phyloP scores from a whole-genome alignment of 2,888 invertebrate genomes.

The Eupeodes latifasciatus region DNA sequence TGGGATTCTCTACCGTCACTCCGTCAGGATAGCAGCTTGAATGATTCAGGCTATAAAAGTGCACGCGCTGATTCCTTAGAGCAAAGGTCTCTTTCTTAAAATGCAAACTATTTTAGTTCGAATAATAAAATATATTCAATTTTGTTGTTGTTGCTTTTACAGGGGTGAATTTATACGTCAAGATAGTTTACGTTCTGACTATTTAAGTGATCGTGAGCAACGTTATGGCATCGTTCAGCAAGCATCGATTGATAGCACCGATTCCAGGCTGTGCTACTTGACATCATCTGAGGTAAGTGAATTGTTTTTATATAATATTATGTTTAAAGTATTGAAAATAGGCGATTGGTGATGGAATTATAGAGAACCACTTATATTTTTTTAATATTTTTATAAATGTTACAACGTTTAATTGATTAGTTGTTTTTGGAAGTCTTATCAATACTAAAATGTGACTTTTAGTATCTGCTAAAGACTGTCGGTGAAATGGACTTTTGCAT shows the following conservation, averaged over 20 bases:
- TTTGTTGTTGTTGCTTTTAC: conserved; percentile 76
- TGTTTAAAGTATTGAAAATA: background rate
- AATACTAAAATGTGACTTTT: no score
- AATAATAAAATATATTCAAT: conserved; percentile 37
- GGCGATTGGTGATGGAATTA: no score
- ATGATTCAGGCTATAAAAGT: conserved; percentile 94
- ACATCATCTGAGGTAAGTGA: conserved; percentile 97
- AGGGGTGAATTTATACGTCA: conserved; percentile 95
- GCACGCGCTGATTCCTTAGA: conserved; percentile 94
- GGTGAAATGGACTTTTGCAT: no score
- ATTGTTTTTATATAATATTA: background rate
- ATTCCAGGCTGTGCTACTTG: conserved; percentile 96
- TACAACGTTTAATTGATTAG: no score
- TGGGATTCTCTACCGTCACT: conserved; percentile 95
- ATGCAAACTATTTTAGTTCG: conserved; percentile 17
- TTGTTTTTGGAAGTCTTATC: no score
- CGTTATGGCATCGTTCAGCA: conserved; percentile 96
- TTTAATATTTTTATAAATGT: no score
- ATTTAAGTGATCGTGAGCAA: conserved; percentile 94
- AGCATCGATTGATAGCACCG: conserved; percentile 96
- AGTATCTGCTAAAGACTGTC: no score
- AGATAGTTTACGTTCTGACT: conserved; percentile 94
- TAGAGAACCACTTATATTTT: no score
- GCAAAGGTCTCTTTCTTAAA: conserved; percentile 87
- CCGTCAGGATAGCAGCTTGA: conserved; percentile 93